Percentiles rank a stretch among this genome's conserved stretches.
Evolutionary conservation across 2,113 vertebrate species (phyloP).

Genomic region (Heteronetta atricapilla): DNA sequence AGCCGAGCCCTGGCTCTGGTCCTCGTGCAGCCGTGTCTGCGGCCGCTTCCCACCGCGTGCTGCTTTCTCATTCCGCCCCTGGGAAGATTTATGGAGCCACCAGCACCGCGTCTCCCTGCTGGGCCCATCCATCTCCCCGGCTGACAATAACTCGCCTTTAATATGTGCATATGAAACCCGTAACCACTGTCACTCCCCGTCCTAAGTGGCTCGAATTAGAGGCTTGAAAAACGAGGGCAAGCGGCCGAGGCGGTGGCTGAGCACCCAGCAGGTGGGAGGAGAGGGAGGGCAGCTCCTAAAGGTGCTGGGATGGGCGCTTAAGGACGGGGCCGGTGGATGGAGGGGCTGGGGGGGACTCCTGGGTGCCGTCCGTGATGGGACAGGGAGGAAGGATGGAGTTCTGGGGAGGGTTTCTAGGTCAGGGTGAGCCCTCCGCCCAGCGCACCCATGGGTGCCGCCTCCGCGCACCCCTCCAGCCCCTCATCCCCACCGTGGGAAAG

Average conservation of each 20-base stretch:
- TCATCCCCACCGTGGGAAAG: no score
- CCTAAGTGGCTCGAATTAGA: neutral
- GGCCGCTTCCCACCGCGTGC: rapidly evolving
- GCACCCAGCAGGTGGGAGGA: no score
- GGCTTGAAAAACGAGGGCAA: neutral
- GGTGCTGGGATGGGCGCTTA: neutral
- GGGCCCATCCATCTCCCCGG: neutral
- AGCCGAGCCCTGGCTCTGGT: no score
- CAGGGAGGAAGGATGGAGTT: neutral
- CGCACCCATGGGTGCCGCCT: neutral
- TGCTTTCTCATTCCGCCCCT: neutral
- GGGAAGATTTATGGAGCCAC: neutral
- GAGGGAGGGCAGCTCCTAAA: no score
- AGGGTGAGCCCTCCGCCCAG: neutral
- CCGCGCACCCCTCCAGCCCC: neutral
- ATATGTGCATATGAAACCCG: neutral
- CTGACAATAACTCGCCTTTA: neutral
- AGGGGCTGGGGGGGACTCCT: neutral
- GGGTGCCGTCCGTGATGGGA: no score
- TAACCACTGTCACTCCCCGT: neutral
- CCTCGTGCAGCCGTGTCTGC: neutral
- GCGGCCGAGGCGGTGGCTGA: neutral
- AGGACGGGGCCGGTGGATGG: neutral
- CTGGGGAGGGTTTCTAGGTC: neutral
- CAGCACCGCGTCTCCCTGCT: neutral